Conservation (phyloP, 2,888 invertebrate species). For the Stenurella melanura region DNA sequence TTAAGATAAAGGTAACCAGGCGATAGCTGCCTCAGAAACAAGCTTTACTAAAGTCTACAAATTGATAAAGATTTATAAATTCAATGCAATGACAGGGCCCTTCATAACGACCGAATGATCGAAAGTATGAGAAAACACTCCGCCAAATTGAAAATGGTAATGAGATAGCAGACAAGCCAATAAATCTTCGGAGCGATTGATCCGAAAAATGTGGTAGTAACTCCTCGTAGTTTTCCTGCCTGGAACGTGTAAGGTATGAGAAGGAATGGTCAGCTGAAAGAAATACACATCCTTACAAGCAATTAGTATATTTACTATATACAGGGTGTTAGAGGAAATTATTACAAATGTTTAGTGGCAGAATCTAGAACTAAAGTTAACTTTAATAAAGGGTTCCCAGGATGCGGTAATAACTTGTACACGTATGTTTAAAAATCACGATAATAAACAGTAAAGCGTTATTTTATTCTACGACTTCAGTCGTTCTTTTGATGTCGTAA, state of each 20-base stretch:
- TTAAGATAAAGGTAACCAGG: constrained; percentile 11
- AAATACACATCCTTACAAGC: not conserved
- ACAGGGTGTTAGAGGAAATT: no score
- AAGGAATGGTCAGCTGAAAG: not conserved
- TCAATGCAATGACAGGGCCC: constrained; percentile 52
- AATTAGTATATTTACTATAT: no score
- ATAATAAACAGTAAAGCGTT: no score
- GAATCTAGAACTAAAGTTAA: no score
- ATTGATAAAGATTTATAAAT: constrained; percentile 55
- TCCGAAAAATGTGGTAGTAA: constrained; percentile 42
- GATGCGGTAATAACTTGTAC: no score
- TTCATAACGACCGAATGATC: constrained; percentile 65
- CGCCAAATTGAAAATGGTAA: constrained; percentile 72
- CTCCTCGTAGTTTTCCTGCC: not conserved
- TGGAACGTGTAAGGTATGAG: not conserved
- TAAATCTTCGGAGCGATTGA: constrained; percentile 64
- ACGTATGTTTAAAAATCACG: no score
- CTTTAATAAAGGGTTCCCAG: no score
- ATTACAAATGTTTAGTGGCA: no score
- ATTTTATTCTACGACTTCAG: no score
- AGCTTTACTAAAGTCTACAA: constrained; percentile 11
- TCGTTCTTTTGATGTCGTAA: no score
- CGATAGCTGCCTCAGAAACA: constrained; percentile 10
- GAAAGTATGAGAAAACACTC: constrained; percentile 67
- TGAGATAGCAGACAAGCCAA: constrained; percentile 69